phyloP scores from a whole-genome alignment of 2,888 invertebrate species.

The Sarcophaga caerulescens region DNA sequence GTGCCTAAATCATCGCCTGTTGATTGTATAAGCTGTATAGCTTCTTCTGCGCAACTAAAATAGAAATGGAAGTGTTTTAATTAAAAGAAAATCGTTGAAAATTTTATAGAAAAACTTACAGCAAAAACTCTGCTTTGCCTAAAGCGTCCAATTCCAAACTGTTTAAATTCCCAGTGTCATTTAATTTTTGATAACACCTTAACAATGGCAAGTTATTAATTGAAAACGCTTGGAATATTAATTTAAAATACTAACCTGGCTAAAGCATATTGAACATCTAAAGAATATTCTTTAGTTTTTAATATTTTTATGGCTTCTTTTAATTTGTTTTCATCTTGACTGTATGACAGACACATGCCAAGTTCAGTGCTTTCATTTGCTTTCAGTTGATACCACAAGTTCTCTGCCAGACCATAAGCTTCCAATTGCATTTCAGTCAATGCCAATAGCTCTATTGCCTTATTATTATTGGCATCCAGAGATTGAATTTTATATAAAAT shows the following conservation, averaged over 20 bases:
- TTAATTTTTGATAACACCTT: slow-evolving; percentile 75
- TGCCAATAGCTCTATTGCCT: slow-evolving; percentile 82
- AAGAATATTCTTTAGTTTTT: slow-evolving; percentile 71
- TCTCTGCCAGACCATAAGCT: slow-evolving; percentile 82
- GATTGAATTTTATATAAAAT: slow-evolving; percentile 80
- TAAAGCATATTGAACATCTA: slow-evolving; percentile 69
- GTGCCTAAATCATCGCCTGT: slow-evolving; percentile 68
- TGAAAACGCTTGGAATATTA: neutral
- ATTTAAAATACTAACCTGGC: slow-evolving; percentile 72
- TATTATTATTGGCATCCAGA: slow-evolving; percentile 80
- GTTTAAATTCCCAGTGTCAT: slow-evolving; percentile 69
- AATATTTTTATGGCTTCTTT: slow-evolving; percentile 81
- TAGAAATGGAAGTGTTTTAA: neutral
- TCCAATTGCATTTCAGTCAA: slow-evolving; percentile 82
- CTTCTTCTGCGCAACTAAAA: slow-evolving; percentile 81
- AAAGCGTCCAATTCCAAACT: slow-evolving; percentile 70
- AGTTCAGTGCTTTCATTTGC: slow-evolving; percentile 50
- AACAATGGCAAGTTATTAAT: slow-evolving; percentile 36
- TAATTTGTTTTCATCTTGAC: slow-evolving; percentile 75
- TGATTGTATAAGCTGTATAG: slow-evolving; percentile 82
- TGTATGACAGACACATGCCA: slow-evolving; percentile 76
- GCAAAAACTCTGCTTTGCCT: slow-evolving; percentile 73
- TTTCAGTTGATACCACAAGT: slow-evolving; percentile 72
- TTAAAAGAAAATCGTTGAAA: neutral
- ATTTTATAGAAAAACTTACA: slow-evolving; percentile 71